phyloP scores from a whole-genome alignment of 1,140 invertebrate genomes.

The Drosophila teissieri region DNA sequence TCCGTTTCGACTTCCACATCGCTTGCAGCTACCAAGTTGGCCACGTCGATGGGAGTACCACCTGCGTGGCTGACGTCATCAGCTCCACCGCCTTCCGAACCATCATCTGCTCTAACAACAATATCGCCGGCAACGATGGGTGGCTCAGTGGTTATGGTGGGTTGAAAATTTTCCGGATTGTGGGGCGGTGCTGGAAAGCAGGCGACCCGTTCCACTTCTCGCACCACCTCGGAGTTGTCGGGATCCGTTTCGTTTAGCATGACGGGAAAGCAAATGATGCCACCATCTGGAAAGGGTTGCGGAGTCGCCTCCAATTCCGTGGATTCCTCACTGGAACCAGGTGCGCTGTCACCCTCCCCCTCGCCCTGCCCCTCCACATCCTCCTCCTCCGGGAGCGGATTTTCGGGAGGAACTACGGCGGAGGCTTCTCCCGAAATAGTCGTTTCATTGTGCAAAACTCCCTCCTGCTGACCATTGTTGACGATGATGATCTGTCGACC shows the following conservation, averaged over 20 bases:
- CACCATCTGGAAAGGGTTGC: constrained; percentile 23
- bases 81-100: neutral
- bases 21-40: constrained; percentile 35
- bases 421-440: constrained; percentile 31
- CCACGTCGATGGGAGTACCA: constrained; percentile 26
- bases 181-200: constrained; percentile 70
- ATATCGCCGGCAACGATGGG: constrained; percentile 80
- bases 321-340: constrained; percentile 32
- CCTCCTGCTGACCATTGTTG: constrained; percentile 56
- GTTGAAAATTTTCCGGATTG: constrained; percentile 11
- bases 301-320: constrained; percentile 13
- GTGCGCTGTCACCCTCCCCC: constrained; percentile 12
- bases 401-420: constrained; percentile 22
- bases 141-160: constrained; percentile 54
- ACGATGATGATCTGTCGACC: constrained; percentile 66
- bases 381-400: constrained; percentile 32
- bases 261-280: constrained; percentile 77
- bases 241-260: constrained; percentile 75
- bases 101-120: constrained; percentile 33
- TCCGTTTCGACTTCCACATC: constrained; percentile 6
- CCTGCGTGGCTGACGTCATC: constrained; percentile 1
- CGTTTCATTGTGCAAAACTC: constrained; percentile 31
- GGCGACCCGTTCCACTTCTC: constrained; percentile 65
- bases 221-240: constrained; percentile 36
- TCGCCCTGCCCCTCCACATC: constrained; percentile 2